Percentiles rank a stretch among this genome's conserved stretches.
Evolutionary conservation across 2,888 invertebrate genomes (phyloP).

Genomic region (Polydrusus cervinus): DNA sequence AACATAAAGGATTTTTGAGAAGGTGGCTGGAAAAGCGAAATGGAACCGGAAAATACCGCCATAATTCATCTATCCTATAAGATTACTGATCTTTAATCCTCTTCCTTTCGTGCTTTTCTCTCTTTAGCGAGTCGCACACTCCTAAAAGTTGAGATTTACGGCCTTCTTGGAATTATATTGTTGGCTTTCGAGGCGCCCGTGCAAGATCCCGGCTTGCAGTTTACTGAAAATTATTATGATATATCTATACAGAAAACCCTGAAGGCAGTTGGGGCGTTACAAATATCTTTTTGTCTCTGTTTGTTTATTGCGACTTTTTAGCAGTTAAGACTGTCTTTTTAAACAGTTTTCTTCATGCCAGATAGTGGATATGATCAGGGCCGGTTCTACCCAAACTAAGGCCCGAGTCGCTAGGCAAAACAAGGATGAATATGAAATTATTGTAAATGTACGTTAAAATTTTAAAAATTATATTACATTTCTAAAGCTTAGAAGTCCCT

Average conservation of each 20-base stretch:
- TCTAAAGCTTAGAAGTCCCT: too few relatives aligned
- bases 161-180: constrained; percentile 79
- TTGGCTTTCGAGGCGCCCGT: constrained; percentile 70
- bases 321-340: not conserved
- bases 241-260: constrained; percentile 67
- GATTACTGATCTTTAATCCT: constrained; percentile 86
- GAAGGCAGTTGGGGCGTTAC: constrained; percentile 19
- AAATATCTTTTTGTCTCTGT: constrained; percentile 33
- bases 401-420: too few relatives aligned
- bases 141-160: constrained; percentile 84
- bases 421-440: too few relatives aligned
- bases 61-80: constrained; percentile 82
- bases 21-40: constrained; percentile 65
- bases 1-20: constrained; percentile 71
- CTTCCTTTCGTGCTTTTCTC: constrained; percentile 75
- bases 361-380: too few relatives aligned
- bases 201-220: constrained; percentile 67
- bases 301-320: constrained; percentile 34
- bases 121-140: constrained; percentile 70
- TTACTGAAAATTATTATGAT: constrained; percentile 74
- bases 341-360: too few relatives aligned
- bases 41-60: constrained; percentile 72
- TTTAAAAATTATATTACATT: too few relatives aligned
- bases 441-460: too few relatives aligned
- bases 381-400: too few relatives aligned